Evolutionary conservation across 2,888 invertebrate genomes (phyloP).

Genomic region (Ennomos quercinarius): DNA sequence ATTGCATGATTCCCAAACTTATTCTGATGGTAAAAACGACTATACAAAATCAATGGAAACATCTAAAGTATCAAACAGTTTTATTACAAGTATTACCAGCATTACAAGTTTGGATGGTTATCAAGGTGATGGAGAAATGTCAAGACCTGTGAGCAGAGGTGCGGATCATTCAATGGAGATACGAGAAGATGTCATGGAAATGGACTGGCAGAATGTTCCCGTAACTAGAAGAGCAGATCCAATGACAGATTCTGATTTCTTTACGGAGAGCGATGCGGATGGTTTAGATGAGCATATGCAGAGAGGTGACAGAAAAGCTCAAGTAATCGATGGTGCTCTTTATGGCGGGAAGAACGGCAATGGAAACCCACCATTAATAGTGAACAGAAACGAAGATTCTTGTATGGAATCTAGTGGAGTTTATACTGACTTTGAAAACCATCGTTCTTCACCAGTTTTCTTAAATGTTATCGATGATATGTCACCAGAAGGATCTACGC

Average conservation of each 20-base stretch:
- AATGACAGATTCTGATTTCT: conserved; percentile 96
- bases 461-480: conserved; percentile 87
- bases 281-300: conserved; percentile 90
- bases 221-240: conserved; percentile 90
- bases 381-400: conserved; percentile 88
- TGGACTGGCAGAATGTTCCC: conserved; percentile 86
- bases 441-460: conserved; percentile 79
- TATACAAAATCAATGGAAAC: conserved; percentile 86
- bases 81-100: conserved; percentile 95
- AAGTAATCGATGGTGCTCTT: conserved; percentile 95
- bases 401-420: conserved; percentile 96
- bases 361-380: conserved; percentile 82
- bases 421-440: conserved; percentile 93
- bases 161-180: conserved; percentile 90
- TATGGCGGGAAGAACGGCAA: conserved; percentile 90
- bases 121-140: conserved; percentile 96
- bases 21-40: conserved; percentile 85
- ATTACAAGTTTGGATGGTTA: conserved; percentile 97
- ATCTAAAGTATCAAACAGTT: conserved; percentile 90
- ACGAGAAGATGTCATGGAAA: conserved; percentile 80
- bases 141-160: conserved; percentile 93
- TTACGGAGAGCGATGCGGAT: conserved; percentile 95
- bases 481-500: conserved; percentile 88
- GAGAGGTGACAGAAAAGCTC: conserved; percentile 90
- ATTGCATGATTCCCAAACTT: conserved; percentile 83